Base-by-base conservation (phyloP, 2,888 invertebrate species). In the Stomorhina lunata region DNA sequence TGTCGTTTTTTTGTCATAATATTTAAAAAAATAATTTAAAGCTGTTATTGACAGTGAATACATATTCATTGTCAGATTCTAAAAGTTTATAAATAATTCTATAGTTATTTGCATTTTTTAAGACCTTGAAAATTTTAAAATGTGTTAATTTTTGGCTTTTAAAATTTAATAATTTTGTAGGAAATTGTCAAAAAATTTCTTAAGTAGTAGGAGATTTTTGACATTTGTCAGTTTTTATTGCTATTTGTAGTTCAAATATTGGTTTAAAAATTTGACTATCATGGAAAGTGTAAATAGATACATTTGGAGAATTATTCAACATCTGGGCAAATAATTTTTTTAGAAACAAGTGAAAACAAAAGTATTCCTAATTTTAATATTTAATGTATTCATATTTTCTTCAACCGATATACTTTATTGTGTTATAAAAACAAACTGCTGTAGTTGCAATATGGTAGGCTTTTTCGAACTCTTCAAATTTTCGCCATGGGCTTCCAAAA, bases 11-110 rank as follows among this genome's bases (percentile, higher is more conserved):
- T 45, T 45, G 22, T 61, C 29, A 34, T 59, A 22, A 57, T 22
- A 22, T 59, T 55, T 1, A 9, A 20, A 37, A 61, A 27, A 27
- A 48, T 48, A 2, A 15, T 53, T 37, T 0, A 25, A 25, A 48
- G 25, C 22, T 76, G 27, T n/a, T 37, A 76, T 59, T 68, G 66
- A 29, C 57, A 66, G 59, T 66, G 66, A 57, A 45, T 59, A 57
- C 45, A 40, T 48, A 27, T 43, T 75, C 65, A 55, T 43, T 65
- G 57, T 57, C 32, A 27, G 32, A 57, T 27, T 65, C 45, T n/a
- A 1, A 34, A 34, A 43, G 2, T 15, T 2, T 15, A 15, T 12
- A 50, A 32, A 25, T 25, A 10, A 15, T n/a, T n/a, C n/a, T n/a
- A 29, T 55, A 17, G 0, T 10, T 9, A 65, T 12, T 65, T 71